Conservation (phyloP, 2,888 invertebrate species). For the Andrena marginata region DNA sequence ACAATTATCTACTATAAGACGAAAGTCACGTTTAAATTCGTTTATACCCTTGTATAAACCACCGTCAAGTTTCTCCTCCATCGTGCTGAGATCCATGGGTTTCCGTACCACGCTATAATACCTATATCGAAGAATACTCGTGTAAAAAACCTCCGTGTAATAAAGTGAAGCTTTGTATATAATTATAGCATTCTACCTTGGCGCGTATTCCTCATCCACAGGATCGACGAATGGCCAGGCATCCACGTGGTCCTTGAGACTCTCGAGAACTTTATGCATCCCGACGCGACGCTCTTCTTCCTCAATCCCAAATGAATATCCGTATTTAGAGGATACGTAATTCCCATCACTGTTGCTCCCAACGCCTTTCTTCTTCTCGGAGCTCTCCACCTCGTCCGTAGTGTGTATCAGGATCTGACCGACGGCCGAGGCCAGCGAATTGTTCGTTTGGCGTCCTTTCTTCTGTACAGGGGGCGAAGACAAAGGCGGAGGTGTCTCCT, state of each 20-base stretch:
- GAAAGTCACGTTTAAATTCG: conserved; percentile 95
- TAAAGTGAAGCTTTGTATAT: neutral
- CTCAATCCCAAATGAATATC: conserved; percentile 81
- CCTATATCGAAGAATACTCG: conserved; percentile 63
- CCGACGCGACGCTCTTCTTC: conserved; percentile 95
- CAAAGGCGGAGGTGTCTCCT: conserved; percentile 72
- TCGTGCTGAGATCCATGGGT: conserved; percentile 95
- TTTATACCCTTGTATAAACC: conserved; percentile 92
- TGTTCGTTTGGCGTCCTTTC: conserved; percentile 93
- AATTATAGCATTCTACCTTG: conserved; percentile 86
- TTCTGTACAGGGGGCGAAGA: conserved; percentile 78
- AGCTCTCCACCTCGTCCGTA: conserved; percentile 76
- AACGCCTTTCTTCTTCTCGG: conserved; percentile 78
- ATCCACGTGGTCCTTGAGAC: conserved; percentile 94
- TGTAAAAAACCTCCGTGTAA: neutral
- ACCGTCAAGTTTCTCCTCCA: conserved; percentile 94
- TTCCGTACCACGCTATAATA: conserved; percentile 88
- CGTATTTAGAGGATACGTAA: conserved; percentile 79
- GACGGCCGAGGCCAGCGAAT: conserved; percentile 93
- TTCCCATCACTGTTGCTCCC: conserved; percentile 76
- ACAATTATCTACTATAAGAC: conserved; percentile 96
- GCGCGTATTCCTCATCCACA: conserved; percentile 96
- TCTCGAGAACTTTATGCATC: conserved; percentile 96
- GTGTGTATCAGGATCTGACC: conserved; percentile 93
- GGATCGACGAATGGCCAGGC: conserved; percentile 98